Percentiles rank a stretch among this genome's conserved stretches.
These are phyloP conservation scores for Calliopum simillimum DNA, from an alignment of 2,888 invertebrate species.

Conservation along the genomic window DNA sequence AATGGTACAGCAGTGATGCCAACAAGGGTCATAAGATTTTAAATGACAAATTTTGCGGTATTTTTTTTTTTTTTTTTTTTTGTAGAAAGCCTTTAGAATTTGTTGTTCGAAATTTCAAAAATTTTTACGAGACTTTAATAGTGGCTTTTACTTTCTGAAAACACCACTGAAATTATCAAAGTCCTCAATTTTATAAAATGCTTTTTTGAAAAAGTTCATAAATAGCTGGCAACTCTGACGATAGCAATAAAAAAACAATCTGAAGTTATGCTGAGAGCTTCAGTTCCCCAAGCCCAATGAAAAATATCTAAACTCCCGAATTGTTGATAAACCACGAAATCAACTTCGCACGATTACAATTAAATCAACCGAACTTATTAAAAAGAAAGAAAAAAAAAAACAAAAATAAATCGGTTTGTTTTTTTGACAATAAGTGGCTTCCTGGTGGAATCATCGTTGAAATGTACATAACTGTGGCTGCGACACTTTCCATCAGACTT, in stretches of 20 bases:
- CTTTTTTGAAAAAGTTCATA: no score
- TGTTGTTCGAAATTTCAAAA: no score
- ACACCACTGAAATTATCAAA: no score
- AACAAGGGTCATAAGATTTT: no score
- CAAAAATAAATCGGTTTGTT: no score
- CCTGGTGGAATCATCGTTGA: conserved; percentile 18
- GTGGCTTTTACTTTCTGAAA: background rate
- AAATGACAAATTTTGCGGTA: no score
- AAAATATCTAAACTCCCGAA: conserved; percentile 57
- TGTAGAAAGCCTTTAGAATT: no score
- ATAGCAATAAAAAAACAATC: background rate
- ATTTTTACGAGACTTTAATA: background rate
- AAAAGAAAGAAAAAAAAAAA: no score
- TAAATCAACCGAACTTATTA: background rate
- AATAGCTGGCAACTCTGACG: no score
- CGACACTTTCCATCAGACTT: background rate
- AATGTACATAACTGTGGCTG: background rate
- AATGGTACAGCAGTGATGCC: no score
- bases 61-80: no score
- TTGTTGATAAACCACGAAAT: conserved; percentile 63
- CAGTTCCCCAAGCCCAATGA: conserved; percentile 58
- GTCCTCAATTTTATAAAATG: no score
- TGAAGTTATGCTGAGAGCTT: background rate
- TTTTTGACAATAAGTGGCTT: conserved; percentile 8
- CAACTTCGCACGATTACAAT: conserved; percentile 52